Base-by-base conservation (phyloP, 2,888 invertebrate genomes). In the Stenchaetothrips biformis region DNA sequence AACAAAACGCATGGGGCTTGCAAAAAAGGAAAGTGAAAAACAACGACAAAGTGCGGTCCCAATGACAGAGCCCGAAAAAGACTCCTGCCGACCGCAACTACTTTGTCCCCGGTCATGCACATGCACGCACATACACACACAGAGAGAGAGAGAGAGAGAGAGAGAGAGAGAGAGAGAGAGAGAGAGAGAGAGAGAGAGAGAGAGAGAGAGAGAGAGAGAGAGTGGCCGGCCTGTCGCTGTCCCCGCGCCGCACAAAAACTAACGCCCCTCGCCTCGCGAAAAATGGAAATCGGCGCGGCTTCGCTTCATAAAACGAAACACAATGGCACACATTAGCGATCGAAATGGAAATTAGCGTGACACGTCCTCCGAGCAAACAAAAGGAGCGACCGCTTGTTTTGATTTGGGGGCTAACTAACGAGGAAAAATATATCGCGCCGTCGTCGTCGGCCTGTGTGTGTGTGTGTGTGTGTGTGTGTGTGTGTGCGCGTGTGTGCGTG, bases 371-470 rank as follows among this genome's bases (percentile, higher is more conserved):
- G 25, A 74, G 25, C 67, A 74, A 74, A 74, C 13, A 13, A 53
- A n/a, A 74, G 67, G 67, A 74, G 25, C 25, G 25, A 21, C 25
- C 67, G 67, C 67, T 74, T 74, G 67, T 74, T 74, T 74, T 74
- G 67, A 74, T 74, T 37, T 74, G 67, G 25, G 53, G 53, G 53
- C 4, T 13, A 53, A 37, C 37, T 37, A 37, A 37, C 37, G 1
- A 37, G 37, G 37, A 37, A 37, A 37, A 37, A 37, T 37, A 37
- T 37, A 2, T 37, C 37, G 37, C 37, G 37, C 37, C 37, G 37
- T 37, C 37, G 37, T 37, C 37, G 37, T 37, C 37, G 37, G 37
- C 37, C 2, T 37, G 37, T 4, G 37, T 37, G 37, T 4, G 2
- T 37, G 37, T 37, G 37, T 37, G 37, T 37, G 37, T 37, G 37